Base-by-base conservation (phyloP, 1,140 invertebrate species). In the Panagrolaimus sp. region DNA sequence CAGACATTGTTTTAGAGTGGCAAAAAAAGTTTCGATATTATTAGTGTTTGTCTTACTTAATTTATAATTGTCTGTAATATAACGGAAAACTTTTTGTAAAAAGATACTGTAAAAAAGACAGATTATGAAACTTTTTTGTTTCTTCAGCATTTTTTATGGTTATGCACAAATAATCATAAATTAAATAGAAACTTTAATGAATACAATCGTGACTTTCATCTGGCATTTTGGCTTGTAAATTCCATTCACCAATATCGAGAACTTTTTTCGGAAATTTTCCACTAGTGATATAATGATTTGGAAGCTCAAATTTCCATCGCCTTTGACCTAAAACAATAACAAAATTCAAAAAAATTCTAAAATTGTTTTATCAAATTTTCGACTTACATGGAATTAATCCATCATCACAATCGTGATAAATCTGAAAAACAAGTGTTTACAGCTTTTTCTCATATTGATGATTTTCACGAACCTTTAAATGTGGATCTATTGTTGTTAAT, bases 261-360 rank as follows among this genome's bases (percentile, higher is more conserved):
- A 68, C 70, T 48, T 80, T 83, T 9, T 45, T 14, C 9, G 78
- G 61, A 13, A 64, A 25, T 20, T 65, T 66, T 38, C 76, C 78
- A 43, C 65, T 78, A 27, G 78, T 74, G 48, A 82, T 82, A 64
- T 83, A 82, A 45, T 72, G 64, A 65, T 82, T 83, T 11, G 80
- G 81, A 64, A 82, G 67, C 53, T 83, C 81, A 63, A 82, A 83
- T 65, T 83, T 83, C 80, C 80, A 82, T 9, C 81, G 70, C 11
- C 80, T 73, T 71, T 83, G 80, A 62, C n/a, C n/a, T n/a, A n/a
- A n/a, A n/a, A n/a, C n/a, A n/a, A n/a, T n/a, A n/a, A n/a, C n/a
- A n/a, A n/a, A n/a, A n/a, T n/a, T n/a, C n/a, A n/a, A n/a, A n/a
- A n/a, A n/a, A n/a, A n/a, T n/a, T n/a, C n/a, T n/a, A n/a, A n/a